Evolutionary conservation across 2,888 invertebrate genomes (phyloP).

Genomic region (Metopia argyrocephala): DNA sequence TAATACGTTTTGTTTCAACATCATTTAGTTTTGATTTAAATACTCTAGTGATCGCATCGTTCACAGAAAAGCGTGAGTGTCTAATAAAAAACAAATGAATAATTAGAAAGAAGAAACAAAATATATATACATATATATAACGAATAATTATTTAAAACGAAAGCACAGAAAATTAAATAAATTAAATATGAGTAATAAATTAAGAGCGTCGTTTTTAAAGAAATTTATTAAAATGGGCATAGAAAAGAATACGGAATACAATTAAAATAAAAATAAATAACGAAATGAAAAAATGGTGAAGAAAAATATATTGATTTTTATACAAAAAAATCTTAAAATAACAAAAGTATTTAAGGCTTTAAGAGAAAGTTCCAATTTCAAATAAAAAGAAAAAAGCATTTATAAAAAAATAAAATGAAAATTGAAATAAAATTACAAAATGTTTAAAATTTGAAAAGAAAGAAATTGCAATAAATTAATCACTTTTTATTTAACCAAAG

Average conservation of each 20-base stretch:
- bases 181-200: conserved; percentile 51
- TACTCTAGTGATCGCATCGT: conserved; percentile 35
- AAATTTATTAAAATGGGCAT: neutral
- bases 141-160: conserved; percentile 16
- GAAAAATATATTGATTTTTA: neutral
- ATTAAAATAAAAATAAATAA: neutral
- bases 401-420: conserved; percentile 16
- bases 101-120: conserved; percentile 20
- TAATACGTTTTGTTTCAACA: conserved; percentile 28
- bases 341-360: conserved; percentile 14
- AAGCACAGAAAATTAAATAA: conserved; percentile 14
- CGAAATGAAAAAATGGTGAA: neutral
- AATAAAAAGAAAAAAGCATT: conserved; percentile 21
- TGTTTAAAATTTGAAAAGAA: neutral
- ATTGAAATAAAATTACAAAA: conserved; percentile 5
- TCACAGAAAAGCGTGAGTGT: neutral
- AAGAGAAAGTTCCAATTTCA: conserved; percentile 39
- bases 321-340: neutral
- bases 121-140: no score
- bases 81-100: neutral
- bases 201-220: conserved; percentile 39
- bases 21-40: conserved; percentile 53
- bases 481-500: neutral
- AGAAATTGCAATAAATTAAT: conserved; percentile 22
- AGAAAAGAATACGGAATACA: neutral